A percentile compares a stretch with the other conserved stretches of the same genome.
Conservation (phyloP, 1,140 invertebrate genomes). For the Micrasema minimum region DNA sequence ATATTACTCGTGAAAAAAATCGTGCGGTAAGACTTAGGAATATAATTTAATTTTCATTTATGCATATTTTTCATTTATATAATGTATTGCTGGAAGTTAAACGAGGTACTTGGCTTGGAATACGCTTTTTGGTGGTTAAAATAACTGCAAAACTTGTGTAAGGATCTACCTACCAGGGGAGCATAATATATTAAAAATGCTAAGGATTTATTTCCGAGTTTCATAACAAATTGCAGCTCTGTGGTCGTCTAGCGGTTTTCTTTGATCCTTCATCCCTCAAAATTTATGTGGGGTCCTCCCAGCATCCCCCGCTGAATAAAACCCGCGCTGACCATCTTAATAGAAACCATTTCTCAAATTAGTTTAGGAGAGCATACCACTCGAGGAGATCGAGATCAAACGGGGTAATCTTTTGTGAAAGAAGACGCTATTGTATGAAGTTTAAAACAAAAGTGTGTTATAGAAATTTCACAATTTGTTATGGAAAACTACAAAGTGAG, state of each 20-base stretch:
- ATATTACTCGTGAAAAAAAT: too few relatives aligned
- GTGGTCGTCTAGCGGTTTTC: constrained; percentile 44
- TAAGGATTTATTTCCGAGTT: constrained; percentile 37
- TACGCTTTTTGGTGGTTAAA: too few relatives aligned
- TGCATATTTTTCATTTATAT: too few relatives aligned
- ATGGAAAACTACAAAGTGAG: too few relatives aligned
- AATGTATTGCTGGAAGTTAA: too few relatives aligned
- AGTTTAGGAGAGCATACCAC: constrained; percentile 38
- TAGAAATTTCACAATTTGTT: too few relatives aligned
- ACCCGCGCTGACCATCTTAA: constrained; percentile 45
- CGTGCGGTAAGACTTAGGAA: too few relatives aligned
- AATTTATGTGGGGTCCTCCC: constrained; percentile 48
- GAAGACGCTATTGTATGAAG: constrained; percentile 27
- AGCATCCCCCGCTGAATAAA: constrained; percentile 19
- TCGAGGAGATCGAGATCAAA: constrained; percentile 41
- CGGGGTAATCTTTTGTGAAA: constrained; percentile 35
- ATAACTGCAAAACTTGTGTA: background rate
- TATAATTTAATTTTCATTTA: too few relatives aligned
- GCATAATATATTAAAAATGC: constrained; percentile 33
- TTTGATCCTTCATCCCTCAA: constrained; percentile 52
- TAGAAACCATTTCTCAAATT: constrained; percentile 54
- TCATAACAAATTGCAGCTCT: constrained; percentile 49
- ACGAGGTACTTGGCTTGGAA: too few relatives aligned
- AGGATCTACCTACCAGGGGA: constrained; percentile 6
- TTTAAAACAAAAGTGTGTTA: too few relatives aligned